A percentile compares a stretch with the other conserved stretches of the same genome.
These are phyloP conservation scores for Arctopsyche grandis DNA, from an alignment of 1,140 invertebrate species.

Conservation along the genomic window DNA sequence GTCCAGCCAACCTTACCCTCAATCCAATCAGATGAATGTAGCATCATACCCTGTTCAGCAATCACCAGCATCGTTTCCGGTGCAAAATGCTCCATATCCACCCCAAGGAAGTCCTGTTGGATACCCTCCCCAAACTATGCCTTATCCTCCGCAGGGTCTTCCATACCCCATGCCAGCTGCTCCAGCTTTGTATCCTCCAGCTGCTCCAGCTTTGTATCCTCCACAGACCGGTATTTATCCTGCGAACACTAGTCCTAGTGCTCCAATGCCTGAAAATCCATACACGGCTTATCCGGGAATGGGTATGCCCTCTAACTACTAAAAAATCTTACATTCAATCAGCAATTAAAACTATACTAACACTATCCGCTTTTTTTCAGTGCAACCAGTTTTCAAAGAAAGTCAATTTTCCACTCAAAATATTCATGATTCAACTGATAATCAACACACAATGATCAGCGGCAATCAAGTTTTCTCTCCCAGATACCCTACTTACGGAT, in stretches of 20 bases:
- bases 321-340: background rate
- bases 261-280: slow-evolving; percentile 1
- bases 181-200: slow-evolving; percentile 35
- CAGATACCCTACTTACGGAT: slow-evolving; percentile 50
- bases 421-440: slow-evolving; percentile 49
- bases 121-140: background rate
- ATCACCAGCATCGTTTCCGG: background rate
- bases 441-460: slow-evolving; percentile 44
- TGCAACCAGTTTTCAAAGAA: slow-evolving; percentile 50
- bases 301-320: background rate
- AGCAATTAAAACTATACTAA: background rate
- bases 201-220: background rate
- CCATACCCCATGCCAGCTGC: background rate
- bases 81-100: background rate
- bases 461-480: slow-evolving; percentile 47
- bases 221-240: background rate
- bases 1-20: background rate
- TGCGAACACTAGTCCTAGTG: background rate
- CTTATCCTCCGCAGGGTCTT: background rate
- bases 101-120: background rate
- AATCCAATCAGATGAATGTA: background rate
- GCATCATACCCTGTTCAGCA: background rate
- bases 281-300: background rate
- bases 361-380: slow-evolving; percentile 41
- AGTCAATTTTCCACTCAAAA: slow-evolving; percentile 44